These are phyloP conservation scores for Nyctibius grandis DNA, from an alignment of 2,797 vertebrate genomes.

Conservation along the genomic window DNA sequence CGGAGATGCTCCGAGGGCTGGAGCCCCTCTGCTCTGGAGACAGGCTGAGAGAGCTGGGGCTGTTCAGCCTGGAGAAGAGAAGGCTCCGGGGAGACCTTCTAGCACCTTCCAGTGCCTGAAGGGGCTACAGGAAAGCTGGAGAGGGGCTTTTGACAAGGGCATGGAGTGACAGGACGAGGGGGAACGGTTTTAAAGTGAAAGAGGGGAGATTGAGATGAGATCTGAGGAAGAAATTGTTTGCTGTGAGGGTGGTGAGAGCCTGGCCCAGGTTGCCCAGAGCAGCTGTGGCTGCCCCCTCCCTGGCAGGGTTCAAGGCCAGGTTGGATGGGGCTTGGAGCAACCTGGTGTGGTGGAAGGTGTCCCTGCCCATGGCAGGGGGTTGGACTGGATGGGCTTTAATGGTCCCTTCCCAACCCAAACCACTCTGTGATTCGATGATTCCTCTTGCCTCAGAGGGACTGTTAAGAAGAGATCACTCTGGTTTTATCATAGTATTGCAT, in stretches of 20 bases:
- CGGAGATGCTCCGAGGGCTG: too few species aligned
- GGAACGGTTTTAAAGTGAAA: not conserved
- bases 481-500: not conserved
- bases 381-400: fast-evolving
- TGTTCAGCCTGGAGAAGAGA: too few species aligned
- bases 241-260: not conserved
- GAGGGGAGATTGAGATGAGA: not conserved
- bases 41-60: too few species aligned
- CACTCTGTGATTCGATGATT: fast-evolving
- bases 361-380: not conserved
- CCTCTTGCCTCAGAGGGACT: not conserved
- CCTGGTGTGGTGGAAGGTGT: fast-evolving
- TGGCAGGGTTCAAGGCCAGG: not conserved
- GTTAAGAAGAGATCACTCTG: not conserved
- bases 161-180: not conserved
- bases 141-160: too few species aligned
- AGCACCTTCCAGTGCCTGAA: too few species aligned
- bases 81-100: too few species aligned
- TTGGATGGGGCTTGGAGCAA: not conserved
- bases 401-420: not conserved
- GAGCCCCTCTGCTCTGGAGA: too few species aligned
- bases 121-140: too few species aligned
- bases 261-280: too few species aligned
- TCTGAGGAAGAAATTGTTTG: not conserved
- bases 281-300: not conserved